Percentiles rank a stretch among this genome's conserved stretches.
These are phyloP conservation scores for Pteria penguin DNA, from an alignment of 2,888 invertebrate species.

Conservation along the genomic window DNA sequence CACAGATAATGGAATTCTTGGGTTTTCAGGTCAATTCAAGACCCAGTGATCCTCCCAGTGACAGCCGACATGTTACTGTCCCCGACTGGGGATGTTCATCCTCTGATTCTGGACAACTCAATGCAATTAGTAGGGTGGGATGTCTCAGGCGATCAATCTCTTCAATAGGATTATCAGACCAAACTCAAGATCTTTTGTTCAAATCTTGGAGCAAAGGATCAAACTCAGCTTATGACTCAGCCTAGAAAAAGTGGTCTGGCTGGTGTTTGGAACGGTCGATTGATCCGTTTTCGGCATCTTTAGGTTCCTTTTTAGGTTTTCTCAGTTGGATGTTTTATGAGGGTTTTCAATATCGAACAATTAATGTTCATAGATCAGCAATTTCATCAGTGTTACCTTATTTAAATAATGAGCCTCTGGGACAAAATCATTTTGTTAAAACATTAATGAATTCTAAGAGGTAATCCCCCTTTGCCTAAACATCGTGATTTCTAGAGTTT, in stretches of 20 bases:
- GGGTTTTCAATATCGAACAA: slow-evolving; percentile 21
- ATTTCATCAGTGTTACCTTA: too few relatives aligned
- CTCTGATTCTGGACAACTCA: slow-evolving; percentile 21
- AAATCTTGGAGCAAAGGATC: slow-evolving; percentile 21
- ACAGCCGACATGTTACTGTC: slow-evolving; percentile 4
- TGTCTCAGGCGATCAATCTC: slow-evolving; percentile 27
- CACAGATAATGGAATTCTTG: too few relatives aligned
- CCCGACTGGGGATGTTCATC: not conserved
- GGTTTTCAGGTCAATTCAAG: slow-evolving; percentile 26
- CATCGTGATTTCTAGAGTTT: slow-evolving; percentile 16
- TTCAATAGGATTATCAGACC: slow-evolving; percentile 30
- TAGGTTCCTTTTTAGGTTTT: slow-evolving; percentile 7
- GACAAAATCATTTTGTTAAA: too few relatives aligned
- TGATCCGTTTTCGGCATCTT: slow-evolving; percentile 25
- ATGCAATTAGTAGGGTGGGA: slow-evolving; percentile 26
- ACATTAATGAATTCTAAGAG: too few relatives aligned
- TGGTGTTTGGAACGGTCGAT: slow-evolving; percentile 17
- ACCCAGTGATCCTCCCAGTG: slow-evolving; percentile 25
- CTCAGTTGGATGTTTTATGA: slow-evolving; percentile 4
- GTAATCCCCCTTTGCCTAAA: slow-evolving; percentile 16
- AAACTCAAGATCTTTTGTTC: slow-evolving; percentile 25
- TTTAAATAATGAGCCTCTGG: too few relatives aligned
- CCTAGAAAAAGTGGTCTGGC: slow-evolving; percentile 27
- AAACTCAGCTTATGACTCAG: slow-evolving; percentile 15
- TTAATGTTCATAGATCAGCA: slow-evolving; percentile 35